phyloP scores from a whole-genome alignment of 2,888 invertebrate genomes.

The Parnassius smintheus region DNA sequence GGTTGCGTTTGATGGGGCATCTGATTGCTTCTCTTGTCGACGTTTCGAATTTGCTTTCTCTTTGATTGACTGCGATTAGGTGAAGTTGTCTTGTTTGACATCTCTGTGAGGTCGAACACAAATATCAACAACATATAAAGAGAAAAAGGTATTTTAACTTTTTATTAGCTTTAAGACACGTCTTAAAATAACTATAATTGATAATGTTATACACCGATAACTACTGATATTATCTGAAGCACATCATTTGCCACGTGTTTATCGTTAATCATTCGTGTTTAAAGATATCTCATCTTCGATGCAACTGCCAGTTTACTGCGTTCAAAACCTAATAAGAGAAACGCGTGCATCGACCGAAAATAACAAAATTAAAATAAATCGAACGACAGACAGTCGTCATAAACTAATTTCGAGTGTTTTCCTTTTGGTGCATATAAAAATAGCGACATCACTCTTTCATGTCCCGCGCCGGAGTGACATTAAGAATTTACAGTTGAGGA shows the following conservation, averaged over 20 bases:
- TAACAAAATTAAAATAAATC: conserved; percentile 81
- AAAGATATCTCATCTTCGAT: conserved; percentile 69
- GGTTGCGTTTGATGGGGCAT: conserved; percentile 75
- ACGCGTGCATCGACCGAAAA: conserved; percentile 65
- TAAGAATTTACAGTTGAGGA: conserved; percentile 69
- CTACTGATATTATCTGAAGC: neutral
- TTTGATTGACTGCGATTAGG: conserved; percentile 74
- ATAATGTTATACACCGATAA: neutral
- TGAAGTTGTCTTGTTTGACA: conserved; percentile 44
- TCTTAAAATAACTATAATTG: neutral
- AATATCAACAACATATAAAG: conserved; percentile 27
- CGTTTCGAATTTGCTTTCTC: conserved; percentile 74
- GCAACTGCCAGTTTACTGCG: conserved; percentile 59
- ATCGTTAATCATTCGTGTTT: conserved; percentile 64
- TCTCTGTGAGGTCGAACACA: conserved; percentile 45
- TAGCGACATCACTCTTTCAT: conserved; percentile 79
- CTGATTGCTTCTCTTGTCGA: conserved; percentile 80
- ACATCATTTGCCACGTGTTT: conserved; percentile 31
- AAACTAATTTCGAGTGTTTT: conserved; percentile 81
- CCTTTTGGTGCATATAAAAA: conserved; percentile 76
- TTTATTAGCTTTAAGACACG: too few relatives aligned
- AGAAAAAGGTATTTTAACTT: too few relatives aligned
- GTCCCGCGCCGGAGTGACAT: conserved; percentile 72
- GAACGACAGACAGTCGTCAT: conserved; percentile 81
- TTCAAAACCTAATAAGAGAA: conserved; percentile 68